Percentiles rank a stretch among this genome's conserved stretches.
Conservation (phyloP, 1,140 invertebrate species). For the Littorina saxatilis region DNA sequence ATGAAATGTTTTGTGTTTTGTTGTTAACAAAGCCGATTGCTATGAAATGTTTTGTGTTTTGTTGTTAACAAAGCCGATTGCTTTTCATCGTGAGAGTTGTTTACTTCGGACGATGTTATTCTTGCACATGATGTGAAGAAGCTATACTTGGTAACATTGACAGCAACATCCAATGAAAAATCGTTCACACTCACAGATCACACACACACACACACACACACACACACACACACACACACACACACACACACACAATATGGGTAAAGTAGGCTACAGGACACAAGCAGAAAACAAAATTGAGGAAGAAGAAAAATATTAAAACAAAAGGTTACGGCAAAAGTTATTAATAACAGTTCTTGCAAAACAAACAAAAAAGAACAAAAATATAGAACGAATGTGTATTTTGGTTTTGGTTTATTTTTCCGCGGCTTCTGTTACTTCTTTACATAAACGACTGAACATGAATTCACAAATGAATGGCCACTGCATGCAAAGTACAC, state of each 20-base stretch:
- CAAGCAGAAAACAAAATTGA: background rate
- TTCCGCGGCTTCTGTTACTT: background rate
- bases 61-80: too few relatives aligned
- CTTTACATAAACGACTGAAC: background rate
- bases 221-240: background rate
- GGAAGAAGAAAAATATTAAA: background rate
- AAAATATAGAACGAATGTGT: background rate
- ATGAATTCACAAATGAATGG: too few relatives aligned
- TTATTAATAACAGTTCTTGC: background rate
- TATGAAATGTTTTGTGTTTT: too few relatives aligned
- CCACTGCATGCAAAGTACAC: too few relatives aligned
- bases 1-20: too few relatives aligned
- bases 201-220: background rate
- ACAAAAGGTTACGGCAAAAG: background rate
- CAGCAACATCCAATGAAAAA: background rate
- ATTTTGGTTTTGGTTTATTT: background rate
- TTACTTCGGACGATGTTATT: background rate
- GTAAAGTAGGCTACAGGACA: background rate
- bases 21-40: too few relatives aligned
- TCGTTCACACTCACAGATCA: background rate
- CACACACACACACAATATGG: too few relatives aligned
- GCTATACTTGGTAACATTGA: too few relatives aligned
- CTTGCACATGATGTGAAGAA: too few relatives aligned
- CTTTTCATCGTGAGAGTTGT: background rate
- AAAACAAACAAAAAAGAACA: background rate